phyloP scores from a whole-genome alignment of 1,140 invertebrate species.

The Uloborus diversus region DNA sequence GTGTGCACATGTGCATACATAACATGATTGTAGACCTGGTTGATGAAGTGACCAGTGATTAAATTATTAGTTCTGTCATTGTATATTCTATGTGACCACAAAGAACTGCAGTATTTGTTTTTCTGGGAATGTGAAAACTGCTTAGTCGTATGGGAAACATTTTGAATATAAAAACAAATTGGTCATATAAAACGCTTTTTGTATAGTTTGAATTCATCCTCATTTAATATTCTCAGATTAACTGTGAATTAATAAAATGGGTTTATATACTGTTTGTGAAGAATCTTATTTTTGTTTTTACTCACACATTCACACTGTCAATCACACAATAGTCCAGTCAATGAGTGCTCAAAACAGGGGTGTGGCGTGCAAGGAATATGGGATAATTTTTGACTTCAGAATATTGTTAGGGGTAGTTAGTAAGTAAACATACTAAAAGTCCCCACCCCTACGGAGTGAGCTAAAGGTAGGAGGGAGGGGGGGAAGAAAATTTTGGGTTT shows the following conservation, averaged over 20 bases:
- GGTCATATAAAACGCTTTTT: constrained; percentile 43
- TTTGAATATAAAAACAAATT: constrained; percentile 30
- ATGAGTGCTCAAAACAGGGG: too few relatives aligned
- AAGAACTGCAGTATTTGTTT: constrained; percentile 5
- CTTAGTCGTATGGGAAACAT: constrained; percentile 16
- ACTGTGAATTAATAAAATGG: constrained; percentile 53
- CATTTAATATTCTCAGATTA: constrained; percentile 53
- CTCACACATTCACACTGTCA: too few relatives aligned
- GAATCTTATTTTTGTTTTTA: too few relatives aligned
- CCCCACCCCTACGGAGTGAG: too few relatives aligned
- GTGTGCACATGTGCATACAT: constrained; percentile 9
- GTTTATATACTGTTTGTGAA: constrained; percentile 52
- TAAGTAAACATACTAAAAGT: too few relatives aligned
- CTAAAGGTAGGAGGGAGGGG: too few relatives aligned
- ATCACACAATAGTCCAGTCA: too few relatives aligned
- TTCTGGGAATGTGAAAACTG: constrained; percentile 36
- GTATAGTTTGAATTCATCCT: constrained; percentile 51
- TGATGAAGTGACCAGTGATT: not conserved
- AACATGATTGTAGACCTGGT: constrained; percentile 38
- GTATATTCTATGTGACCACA: not conserved
- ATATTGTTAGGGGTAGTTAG: too few relatives aligned
- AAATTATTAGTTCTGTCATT: constrained; percentile 35
- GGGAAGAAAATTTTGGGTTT: too few relatives aligned
- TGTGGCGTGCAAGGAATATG: too few relatives aligned
- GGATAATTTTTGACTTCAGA: too few relatives aligned